Evolutionary conservation across 2,888 invertebrate genomes (phyloP).

Genomic region (Agriopis leucophaearia): DNA sequence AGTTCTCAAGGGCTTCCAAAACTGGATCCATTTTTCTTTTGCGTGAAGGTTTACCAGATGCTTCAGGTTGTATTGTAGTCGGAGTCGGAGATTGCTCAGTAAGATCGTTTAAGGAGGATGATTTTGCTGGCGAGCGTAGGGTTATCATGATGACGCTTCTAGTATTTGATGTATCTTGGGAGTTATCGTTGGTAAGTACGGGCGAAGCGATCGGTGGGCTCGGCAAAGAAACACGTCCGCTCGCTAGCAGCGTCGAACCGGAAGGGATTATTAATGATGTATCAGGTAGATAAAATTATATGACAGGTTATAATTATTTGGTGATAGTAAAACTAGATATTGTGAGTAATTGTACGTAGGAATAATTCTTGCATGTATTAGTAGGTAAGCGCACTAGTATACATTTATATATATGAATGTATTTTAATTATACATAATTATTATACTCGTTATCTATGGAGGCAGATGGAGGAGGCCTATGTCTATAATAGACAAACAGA

Average conservation of each 20-base stretch:
- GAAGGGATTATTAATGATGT: constrained; percentile 1
- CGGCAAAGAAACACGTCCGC: background rate
- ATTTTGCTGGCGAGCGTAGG: background rate
- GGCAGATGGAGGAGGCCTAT: no score
- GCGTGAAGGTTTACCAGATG: background rate
- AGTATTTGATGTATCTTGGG: background rate
- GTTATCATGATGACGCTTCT: background rate
- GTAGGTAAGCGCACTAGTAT: no score
- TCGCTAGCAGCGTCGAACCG: background rate
- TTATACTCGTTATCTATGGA: no score
- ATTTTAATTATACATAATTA: no score
- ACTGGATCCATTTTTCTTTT: constrained; percentile 1
- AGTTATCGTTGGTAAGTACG: background rate
- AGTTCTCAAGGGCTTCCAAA: background rate
- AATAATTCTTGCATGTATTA: background rate
- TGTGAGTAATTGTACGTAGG: background rate
- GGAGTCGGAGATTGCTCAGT: background rate
- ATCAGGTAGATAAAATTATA: background rate
- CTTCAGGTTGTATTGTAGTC: background rate
- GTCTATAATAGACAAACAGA: no score
- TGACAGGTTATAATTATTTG: background rate
- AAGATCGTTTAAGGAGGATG: background rate
- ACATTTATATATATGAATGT: no score
- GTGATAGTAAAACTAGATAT: background rate
- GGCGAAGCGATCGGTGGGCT: background rate